Evolutionary conservation across 2,888 invertebrate species (phyloP), one percentile per base, ranked within the genome.

Genomic region (Oligia strigilis): DNA sequence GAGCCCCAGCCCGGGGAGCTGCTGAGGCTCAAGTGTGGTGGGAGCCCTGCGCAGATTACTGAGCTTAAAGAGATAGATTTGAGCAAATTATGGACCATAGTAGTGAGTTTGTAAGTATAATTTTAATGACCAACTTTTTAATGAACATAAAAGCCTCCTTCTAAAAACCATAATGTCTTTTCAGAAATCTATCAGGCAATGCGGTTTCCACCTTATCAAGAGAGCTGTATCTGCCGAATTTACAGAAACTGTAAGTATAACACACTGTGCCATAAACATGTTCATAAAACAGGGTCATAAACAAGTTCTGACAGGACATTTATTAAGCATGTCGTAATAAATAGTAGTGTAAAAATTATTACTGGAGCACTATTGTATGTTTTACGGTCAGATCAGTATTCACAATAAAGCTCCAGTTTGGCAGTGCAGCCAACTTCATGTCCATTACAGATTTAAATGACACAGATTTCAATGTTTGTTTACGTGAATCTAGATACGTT

Each of bases 211-310:
- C 96, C 66, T 94, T 97, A 91, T 97, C 97, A 88, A 97, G 97
- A 87, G 98, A 98, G 90, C 95, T 98, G 77, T 97, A 98, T 93
- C 94, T 98, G 78, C 97, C 98, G 36, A 97, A 96, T 91, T 95
- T 98, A 90, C 98, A 98, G 91, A 98, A 98, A 96, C 93, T 98
- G 98, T 98, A 96, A 98, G 98, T 97, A 90, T 80, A 67, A 43
- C 23, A 78, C 11, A 60, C 36, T 78, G 55, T 69, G n/a, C 40
- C 23, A 64, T 75, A 72, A 85, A 80, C 8, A 55, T 40, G 60
- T 58, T 55, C 52, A 1, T 36, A 84, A 46, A 46, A 46, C 5
- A 17, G 36, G 29, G 5, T 71, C 43, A 46, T 83, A 75, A 83
- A 67, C 43, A 62, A 43, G 71, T 58, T 76, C 46, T 64, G 29